phyloP scores from a whole-genome alignment of 2,113 vertebrate species.

The Actenoides lindsayi region DNA sequence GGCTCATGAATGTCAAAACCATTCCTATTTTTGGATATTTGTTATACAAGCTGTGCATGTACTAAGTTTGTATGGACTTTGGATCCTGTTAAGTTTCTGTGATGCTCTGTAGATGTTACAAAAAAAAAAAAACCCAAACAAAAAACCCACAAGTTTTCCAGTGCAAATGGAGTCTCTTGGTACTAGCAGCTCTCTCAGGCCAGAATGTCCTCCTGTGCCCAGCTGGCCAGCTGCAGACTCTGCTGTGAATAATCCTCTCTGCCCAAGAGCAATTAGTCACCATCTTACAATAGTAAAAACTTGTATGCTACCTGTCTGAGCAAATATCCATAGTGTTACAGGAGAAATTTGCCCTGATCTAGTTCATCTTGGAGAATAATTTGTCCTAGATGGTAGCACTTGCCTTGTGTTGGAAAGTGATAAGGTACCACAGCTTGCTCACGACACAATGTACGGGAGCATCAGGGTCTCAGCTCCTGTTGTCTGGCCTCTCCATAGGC shows the following conservation, averaged over 20 bases:
- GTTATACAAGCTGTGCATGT: not conserved
- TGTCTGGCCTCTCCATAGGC: not conserved
- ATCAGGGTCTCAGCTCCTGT: not conserved
- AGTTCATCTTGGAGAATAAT: not conserved
- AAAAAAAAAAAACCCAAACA: not conserved
- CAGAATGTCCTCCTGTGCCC: not conserved
- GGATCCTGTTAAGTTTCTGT: not conserved
- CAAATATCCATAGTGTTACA: not conserved
- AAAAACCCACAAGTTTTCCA: not conserved
- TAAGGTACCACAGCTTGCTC: not conserved
- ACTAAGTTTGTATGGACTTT: not conserved
- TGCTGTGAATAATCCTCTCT: not conserved
- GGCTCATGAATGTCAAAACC: not conserved
- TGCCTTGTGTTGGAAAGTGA: not conserved
- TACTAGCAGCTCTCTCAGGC: not conserved
- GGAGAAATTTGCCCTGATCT: not conserved
- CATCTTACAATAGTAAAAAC: not conserved
- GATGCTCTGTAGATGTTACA: not conserved
- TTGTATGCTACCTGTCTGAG: not conserved
- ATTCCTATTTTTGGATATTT: not conserved
- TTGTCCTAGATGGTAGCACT: no score
- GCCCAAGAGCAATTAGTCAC: not conserved
- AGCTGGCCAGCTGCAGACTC: not conserved
- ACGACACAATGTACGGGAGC: rapidly evolving
- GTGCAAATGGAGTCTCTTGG: not conserved